phyloP scores from a whole-genome alignment of 2,888 invertebrate species.

The Dusona sp. region DNA sequence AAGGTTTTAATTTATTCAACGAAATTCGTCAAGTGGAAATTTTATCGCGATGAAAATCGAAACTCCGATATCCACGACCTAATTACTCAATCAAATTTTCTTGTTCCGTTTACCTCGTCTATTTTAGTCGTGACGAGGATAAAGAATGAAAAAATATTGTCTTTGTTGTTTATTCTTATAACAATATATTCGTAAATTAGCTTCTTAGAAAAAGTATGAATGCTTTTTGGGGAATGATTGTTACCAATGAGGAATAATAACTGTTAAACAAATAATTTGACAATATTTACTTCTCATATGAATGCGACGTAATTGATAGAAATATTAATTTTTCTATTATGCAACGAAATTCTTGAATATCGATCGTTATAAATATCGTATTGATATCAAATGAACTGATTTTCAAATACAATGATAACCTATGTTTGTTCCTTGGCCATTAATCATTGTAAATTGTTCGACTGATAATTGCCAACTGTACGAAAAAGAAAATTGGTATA shows the following conservation, averaged over 20 bases:
- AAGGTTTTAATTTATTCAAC: conserved; percentile 6
- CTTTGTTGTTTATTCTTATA: background rate
- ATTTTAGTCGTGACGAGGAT: background rate
- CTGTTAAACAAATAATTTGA: background rate
- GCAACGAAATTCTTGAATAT: background rate
- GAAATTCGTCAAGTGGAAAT: conserved; percentile 1
- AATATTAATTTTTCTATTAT: background rate
- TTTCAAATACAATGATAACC: background rate
- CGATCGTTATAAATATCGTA: background rate
- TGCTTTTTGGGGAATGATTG: background rate
- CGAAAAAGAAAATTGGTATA: background rate
- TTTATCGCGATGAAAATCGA: conserved; percentile 23
- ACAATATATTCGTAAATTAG: background rate
- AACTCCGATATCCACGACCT: conserved; percentile 2
- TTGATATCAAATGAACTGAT: background rate
- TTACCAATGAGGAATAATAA: background rate
- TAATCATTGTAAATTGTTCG: background rate
- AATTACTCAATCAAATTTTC: conserved; percentile 16
- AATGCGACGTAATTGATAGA: background rate
- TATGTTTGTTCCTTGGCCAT: background rate
- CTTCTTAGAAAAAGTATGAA: background rate
- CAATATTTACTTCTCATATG: background rate
- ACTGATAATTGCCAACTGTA: background rate
- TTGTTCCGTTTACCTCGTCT: background rate
- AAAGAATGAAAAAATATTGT: background rate